These are phyloP conservation scores for Listronotus bonariensis DNA, from an alignment of 1,140 invertebrate genomes.

Conservation along the genomic window DNA sequence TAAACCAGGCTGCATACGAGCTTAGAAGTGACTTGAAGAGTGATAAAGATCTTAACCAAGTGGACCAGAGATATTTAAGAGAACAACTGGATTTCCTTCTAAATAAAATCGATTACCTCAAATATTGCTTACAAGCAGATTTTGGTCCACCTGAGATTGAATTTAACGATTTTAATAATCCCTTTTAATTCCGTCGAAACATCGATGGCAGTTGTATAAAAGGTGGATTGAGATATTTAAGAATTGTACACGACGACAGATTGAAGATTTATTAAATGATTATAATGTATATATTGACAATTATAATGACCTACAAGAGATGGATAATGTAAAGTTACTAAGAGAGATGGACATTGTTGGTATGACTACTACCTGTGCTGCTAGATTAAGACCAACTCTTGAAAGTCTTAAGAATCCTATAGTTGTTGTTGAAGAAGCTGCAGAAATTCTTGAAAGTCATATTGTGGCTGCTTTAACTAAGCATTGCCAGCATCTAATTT, in stretches of 20 bases:
- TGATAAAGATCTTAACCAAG: no score
- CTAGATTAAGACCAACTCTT: slow-evolving; percentile 66
- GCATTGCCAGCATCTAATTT: slow-evolving; percentile 59
- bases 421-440: slow-evolving; percentile 68
- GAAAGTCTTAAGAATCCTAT: slow-evolving; percentile 66
- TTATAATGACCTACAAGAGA: slow-evolving; percentile 1
- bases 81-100: no score
- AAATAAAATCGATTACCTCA: no score
- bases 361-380: slow-evolving; percentile 78
- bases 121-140: neutral
- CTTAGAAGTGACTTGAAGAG: no score
- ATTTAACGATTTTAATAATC: neutral
- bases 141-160: neutral
- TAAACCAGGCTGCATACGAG: no score
- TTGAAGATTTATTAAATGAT: neutral
- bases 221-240: neutral
- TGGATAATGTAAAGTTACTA: slow-evolving; percentile 2
- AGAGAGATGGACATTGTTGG: slow-evolving; percentile 61
- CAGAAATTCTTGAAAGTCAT: slow-evolving; percentile 13
- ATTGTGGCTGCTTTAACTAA: slow-evolving; percentile 38
- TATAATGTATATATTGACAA: neutral
- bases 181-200: neutral
- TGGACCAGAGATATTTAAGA: no score
- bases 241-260: neutral
- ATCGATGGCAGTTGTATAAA: slow-evolving; percentile 3